A percentile compares a stretch with the other conserved stretches of the same genome.
Conservation (phyloP, 1,140 invertebrate species). For the Argopecten irradians region DNA sequence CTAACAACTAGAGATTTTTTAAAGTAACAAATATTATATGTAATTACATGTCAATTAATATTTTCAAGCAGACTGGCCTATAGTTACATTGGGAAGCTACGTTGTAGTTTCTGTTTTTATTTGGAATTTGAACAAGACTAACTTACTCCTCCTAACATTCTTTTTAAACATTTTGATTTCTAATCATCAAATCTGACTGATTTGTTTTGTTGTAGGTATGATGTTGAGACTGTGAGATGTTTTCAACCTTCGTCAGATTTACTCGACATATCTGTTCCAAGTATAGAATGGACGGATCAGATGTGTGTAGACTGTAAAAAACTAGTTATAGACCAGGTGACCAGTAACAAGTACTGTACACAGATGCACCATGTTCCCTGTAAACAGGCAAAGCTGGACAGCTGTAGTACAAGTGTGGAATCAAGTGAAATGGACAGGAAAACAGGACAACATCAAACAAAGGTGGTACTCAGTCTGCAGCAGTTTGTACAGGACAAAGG, state of each 20-base stretch:
- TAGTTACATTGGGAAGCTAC: too few species aligned
- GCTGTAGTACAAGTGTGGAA: not conserved
- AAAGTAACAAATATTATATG: too few species aligned
- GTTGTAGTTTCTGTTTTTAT: too few species aligned
- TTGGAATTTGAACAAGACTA: too few species aligned
- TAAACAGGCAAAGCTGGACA: not conserved
- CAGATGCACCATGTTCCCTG: not conserved
- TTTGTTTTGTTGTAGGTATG: not conserved
- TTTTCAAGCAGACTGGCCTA: too few species aligned
- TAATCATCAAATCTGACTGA: not conserved
- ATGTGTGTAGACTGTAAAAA: not conserved
- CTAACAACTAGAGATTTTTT: too few species aligned
- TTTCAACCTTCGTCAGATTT: not conserved
- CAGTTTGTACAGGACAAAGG: slow-evolving; percentile 28
- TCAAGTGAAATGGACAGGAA: not conserved
- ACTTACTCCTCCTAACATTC: too few species aligned
- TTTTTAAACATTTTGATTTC: too few species aligned
- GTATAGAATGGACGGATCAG: not conserved
- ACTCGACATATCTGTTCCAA: not conserved
- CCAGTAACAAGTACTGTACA: not conserved
- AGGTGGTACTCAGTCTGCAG: slow-evolving; percentile 27
- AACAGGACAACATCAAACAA: not conserved
- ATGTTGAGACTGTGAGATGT: not conserved
- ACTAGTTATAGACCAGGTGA: not conserved
- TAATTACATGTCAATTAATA: too few species aligned